phyloP scores from a whole-genome alignment of 2,113 vertebrate species.

The Chloebia gouldiae region DNA sequence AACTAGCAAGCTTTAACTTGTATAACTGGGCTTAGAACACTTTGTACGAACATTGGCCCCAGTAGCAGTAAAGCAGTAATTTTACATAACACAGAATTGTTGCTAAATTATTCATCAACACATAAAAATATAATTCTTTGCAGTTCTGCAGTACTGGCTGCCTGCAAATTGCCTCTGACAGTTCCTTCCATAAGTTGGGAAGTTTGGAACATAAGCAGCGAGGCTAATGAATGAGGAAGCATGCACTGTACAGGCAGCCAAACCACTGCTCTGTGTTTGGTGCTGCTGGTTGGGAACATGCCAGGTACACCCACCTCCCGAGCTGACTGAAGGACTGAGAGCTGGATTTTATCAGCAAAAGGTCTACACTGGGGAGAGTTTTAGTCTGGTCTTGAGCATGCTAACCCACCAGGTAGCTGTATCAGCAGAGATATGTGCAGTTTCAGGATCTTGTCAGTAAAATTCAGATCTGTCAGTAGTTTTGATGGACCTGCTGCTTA shows the following conservation, averaged over 20 bases:
- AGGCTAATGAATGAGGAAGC: neutral
- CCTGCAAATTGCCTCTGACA: conserved; percentile 6
- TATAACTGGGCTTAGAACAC: neutral
- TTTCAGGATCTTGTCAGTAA: neutral
- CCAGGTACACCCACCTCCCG: neutral
- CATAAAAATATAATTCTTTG: conserved; percentile 2
- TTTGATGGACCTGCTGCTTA: neutral
- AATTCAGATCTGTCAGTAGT: neutral
- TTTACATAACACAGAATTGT: conserved; percentile 5
- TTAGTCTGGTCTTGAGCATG: neutral
- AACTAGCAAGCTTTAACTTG: conserved; percentile 43
- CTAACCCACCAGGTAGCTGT: neutral
- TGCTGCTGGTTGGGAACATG: neutral
- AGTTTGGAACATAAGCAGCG: neutral
- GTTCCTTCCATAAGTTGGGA: neutral
- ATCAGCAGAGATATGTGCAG: neutral
- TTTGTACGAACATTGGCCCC: neutral
- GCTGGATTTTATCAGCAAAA: neutral
- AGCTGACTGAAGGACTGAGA: neutral
- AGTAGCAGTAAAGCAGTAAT: conserved; percentile 10
- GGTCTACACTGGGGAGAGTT: accelerated
- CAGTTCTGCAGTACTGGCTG: neutral
- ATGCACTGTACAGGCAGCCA: neutral
- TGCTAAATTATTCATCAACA: conserved; percentile 54
- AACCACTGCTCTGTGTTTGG: neutral